Evolutionary conservation across 2,797 vertebrate species (phyloP).

Genomic region (Heteromormyrus szaboi): DNA sequence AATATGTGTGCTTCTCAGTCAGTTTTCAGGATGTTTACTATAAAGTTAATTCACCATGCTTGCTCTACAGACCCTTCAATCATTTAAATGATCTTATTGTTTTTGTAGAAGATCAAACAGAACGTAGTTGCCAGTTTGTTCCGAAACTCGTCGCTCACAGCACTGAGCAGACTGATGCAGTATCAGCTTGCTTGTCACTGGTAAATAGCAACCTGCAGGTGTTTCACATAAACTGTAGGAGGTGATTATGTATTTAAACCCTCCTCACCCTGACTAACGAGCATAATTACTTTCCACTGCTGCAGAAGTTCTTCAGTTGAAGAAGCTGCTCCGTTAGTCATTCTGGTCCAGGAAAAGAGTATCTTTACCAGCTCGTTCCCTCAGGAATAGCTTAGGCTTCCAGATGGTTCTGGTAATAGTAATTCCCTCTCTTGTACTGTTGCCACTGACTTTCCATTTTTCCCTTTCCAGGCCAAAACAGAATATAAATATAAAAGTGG

Average conservation of each 20-base stretch:
- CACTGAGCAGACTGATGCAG: neutral
- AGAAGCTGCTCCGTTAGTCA: neutral
- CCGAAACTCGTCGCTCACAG: neutral
- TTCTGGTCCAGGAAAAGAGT: neutral
- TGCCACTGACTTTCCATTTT: neutral
- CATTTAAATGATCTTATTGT: neutral
- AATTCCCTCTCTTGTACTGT: neutral
- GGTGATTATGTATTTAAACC: neutral
- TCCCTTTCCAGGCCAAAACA: neutral
- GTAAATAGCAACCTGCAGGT: constrained; percentile 1
- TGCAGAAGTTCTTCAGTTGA: neutral
- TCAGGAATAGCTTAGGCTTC: neutral
- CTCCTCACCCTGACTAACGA: neutral
- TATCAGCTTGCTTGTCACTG: neutral
- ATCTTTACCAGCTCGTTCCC: neutral
- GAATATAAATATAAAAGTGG: neutral
- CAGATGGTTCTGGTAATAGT: neutral
- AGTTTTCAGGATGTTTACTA: neutral
- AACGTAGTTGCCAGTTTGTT: neutral
- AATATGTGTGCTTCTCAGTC: neutral
- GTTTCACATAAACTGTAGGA: neutral
- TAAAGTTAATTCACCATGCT: neutral
- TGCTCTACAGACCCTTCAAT: neutral
- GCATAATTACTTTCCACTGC: neutral
- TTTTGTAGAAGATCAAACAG: neutral